Evolutionary conservation across 1,140 invertebrate species (phyloP).

Genomic region (Cataglyphis hispanica): DNA sequence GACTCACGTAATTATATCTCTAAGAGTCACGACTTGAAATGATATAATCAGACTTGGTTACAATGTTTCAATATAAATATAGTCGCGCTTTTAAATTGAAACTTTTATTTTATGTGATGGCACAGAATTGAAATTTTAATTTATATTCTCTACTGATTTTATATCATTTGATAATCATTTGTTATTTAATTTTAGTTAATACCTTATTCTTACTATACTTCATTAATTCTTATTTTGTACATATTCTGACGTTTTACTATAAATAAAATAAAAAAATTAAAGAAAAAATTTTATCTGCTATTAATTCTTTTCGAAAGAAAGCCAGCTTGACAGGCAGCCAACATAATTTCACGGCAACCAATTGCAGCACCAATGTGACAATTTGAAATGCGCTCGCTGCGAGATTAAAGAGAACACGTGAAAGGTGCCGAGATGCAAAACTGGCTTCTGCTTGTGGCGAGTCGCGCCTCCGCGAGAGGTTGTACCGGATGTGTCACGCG

Average conservation of each 20-base stretch:
- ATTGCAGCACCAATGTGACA: constrained; percentile 12
- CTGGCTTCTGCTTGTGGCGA: constrained; percentile 49
- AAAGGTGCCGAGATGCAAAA: constrained; percentile 53
- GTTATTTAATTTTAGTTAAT: not conserved
- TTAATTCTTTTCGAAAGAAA: constrained; percentile 30
- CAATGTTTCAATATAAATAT: too few species aligned
- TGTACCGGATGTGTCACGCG: constrained; percentile 32
- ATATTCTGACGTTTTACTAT: not conserved
- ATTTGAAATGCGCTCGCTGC: constrained; percentile 37
- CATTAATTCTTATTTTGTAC: not conserved
- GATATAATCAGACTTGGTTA: too few species aligned
- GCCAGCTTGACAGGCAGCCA: not conserved
- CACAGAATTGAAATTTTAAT: too few species aligned
- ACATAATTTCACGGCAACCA: not conserved
- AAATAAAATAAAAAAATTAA: not conserved
- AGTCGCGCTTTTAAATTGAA: too few species aligned
- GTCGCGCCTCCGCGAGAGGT: constrained; percentile 41
- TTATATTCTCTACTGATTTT: not conserved
- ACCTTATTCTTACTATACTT: too few species aligned
- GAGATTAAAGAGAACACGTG: constrained; percentile 47
- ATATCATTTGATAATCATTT: not conserved
- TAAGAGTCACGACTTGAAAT: too few species aligned
- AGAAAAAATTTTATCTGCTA: not conserved
- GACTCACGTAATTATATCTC: too few species aligned
- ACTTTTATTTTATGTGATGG: too few species aligned